Percentiles rank a stretch among this genome's conserved stretches.
Evolutionary conservation across 1,140 invertebrate genomes (phyloP).

Genomic region (Charaxes varanes): DNA sequence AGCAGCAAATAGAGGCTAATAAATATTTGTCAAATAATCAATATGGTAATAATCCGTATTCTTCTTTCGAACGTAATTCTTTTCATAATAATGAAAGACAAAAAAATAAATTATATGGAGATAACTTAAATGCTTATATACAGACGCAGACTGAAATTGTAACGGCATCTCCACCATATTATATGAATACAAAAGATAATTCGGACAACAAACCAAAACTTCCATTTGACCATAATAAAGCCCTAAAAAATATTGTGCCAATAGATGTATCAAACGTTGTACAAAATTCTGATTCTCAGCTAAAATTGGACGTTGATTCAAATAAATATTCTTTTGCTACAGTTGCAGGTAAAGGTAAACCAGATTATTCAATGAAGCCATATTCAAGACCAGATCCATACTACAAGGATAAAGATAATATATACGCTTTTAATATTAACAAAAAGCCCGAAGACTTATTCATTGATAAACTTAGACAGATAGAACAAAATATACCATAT

Average conservation of each 20-base stretch:
- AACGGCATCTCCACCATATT: slow-evolving; percentile 49
- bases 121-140: slow-evolving; percentile 29
- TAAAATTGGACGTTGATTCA: slow-evolving; percentile 28
- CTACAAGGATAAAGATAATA: slow-evolving; percentile 57
- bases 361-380: slow-evolving; percentile 44
- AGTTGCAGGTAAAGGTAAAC: slow-evolving; percentile 37
- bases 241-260: slow-evolving; percentile 66
- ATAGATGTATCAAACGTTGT: slow-evolving; percentile 66
- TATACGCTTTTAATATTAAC: slow-evolving; percentile 50
- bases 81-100: slow-evolving; percentile 33
- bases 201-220: slow-evolving; percentile 41
- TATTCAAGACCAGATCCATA: slow-evolving; percentile 44
- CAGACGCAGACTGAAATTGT: slow-evolving; percentile 47
- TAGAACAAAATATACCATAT: slow-evolving; percentile 27
- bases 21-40: slow-evolving; percentile 25
- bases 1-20: slow-evolving; percentile 39
- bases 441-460: slow-evolving; percentile 40
- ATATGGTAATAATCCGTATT: slow-evolving; percentile 23
- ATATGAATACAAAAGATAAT: slow-evolving; percentile 37
- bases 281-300: slow-evolving; percentile 38
- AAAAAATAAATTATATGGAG: slow-evolving; percentile 34
- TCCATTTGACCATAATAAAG: slow-evolving; percentile 68
- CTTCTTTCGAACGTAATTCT: slow-evolving; percentile 13
- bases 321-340: slow-evolving; percentile 37
- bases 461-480: slow-evolving; percentile 33